These are phyloP conservation scores for Rotaria macrura DNA, from an alignment of 2,888 invertebrate species.

Conservation along the genomic window DNA sequence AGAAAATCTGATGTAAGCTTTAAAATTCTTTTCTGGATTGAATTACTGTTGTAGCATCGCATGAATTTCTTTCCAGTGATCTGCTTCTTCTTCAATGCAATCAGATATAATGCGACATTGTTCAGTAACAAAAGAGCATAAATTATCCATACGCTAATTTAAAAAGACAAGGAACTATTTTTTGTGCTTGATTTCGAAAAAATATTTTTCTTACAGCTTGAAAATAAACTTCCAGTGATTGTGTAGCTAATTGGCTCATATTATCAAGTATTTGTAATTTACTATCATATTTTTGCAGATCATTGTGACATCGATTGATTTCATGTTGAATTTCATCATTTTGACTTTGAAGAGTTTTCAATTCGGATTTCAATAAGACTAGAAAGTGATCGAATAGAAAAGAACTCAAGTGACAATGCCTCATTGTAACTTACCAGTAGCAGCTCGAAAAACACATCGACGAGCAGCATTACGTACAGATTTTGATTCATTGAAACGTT, in stretches of 20 bases:
- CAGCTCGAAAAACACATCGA: not conserved
- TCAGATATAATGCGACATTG: not conserved
- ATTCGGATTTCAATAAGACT: not conserved
- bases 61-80: constrained; percentile 18
- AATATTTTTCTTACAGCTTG: not conserved
- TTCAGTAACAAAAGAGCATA: constrained; percentile 6
- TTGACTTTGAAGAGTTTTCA: not conserved
- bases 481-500: not conserved
- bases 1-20: no score
- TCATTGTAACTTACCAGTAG: not conserved
- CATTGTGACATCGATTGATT: not conserved
- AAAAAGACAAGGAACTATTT: not conserved
- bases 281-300: not conserved
- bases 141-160: constrained; percentile 11
- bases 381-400: no score
- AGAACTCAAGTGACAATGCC: no score
- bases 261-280: constrained; percentile 14
- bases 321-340: not conserved
- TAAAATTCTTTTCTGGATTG: no score
- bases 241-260: not conserved
- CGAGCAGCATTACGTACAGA: not conserved
- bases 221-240: constrained; percentile 6
- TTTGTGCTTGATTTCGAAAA: not conserved
- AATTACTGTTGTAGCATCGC: constrained; percentile 7
- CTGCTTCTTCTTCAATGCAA: not conserved